Evolutionary conservation across 2,888 invertebrate species (phyloP), one percentile per base, ranked within the genome.

Genomic region (Eilema griseolum): DNA sequence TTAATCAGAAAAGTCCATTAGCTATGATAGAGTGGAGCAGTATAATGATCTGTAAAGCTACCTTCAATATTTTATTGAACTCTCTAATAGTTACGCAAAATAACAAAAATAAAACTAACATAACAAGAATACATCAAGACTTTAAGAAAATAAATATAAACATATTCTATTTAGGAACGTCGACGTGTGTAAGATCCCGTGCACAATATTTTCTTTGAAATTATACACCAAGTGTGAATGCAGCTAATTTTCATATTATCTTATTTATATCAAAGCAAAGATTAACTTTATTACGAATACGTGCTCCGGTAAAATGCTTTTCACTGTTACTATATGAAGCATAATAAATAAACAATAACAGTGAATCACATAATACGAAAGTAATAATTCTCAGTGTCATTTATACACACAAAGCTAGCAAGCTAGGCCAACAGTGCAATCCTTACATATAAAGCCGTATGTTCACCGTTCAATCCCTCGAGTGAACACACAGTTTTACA

Each of bases 341-440:
- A 0, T 8, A 41, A 63, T 68, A 68, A 14, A 24, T 4, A 20
- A 26, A 16, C 31, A 64, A 66, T 41, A 66, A 70, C 71, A 67
- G 70, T 72, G 52, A 75, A 77, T 73, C 70, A 69, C 69, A 33
- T 28, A 16, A 24, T 7, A 56, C 23, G 16, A 41, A 37, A 23
- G 64, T 37, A 52, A 69, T 64, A 56, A 69, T 20, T 57, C 66
- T 71, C 56, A 67, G 61, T 63, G 65, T 64, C 0, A 61, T 68
- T 66, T 56, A 66, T 66, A 74, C 83, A 75, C 79, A 72, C 63
- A 73, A 81, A 82, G 81, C 81, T 76, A 72, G 67, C 66, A 80
- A 82, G 81, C 81, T 80, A 64, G 77, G 71, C 72, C 69, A 73
- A 82, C n/a, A 70, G 79, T 80, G 83, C 75, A 77, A 37, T 24